Conservation (phyloP, 2,113 vertebrate species). For the Ariopsis seemanni region DNA sequence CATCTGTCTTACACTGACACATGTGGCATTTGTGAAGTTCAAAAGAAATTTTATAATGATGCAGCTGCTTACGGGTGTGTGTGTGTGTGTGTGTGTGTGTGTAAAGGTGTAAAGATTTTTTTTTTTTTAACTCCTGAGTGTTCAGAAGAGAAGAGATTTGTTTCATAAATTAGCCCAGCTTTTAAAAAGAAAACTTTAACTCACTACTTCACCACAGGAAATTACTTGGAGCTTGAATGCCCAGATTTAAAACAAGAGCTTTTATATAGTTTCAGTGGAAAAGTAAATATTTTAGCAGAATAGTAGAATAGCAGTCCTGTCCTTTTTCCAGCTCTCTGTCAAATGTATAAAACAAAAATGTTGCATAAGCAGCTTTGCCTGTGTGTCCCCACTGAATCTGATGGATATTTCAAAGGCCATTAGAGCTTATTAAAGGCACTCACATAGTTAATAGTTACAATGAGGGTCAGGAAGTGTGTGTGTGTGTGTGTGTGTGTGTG, state of each 20-base stretch:
- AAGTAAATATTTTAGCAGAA: background rate
- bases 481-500: constrained; percentile 9
- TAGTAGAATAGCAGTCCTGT: background rate
- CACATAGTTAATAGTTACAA: constrained; percentile 51
- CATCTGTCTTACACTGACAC: constrained; percentile 77
- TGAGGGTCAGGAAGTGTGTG: constrained; percentile 8
- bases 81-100: constrained; percentile 47
- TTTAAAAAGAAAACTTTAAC: background rate
- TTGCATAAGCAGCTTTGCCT: constrained; percentile 17
- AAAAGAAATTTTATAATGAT: constrained; percentile 76
- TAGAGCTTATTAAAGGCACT: constrained; percentile 31
- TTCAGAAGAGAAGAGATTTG: background rate
- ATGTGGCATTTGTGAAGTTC: constrained; percentile 80
- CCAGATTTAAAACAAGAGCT: background rate
- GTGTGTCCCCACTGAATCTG: constrained; percentile 12
- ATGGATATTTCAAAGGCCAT: constrained; percentile 31
- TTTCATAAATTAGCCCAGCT: background rate
- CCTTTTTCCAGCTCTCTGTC: background rate
- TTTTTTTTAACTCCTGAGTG: background rate
- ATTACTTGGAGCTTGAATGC: too few relatives aligned
- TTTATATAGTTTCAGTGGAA: background rate
- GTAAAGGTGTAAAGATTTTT: background rate
- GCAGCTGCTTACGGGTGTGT: constrained; percentile 70
- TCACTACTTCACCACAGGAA: background rate
- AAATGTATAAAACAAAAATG: constrained; percentile 8